Base-by-base conservation (phyloP, 2,888 invertebrate genomes). In the Leistus spinibarbis region DNA sequence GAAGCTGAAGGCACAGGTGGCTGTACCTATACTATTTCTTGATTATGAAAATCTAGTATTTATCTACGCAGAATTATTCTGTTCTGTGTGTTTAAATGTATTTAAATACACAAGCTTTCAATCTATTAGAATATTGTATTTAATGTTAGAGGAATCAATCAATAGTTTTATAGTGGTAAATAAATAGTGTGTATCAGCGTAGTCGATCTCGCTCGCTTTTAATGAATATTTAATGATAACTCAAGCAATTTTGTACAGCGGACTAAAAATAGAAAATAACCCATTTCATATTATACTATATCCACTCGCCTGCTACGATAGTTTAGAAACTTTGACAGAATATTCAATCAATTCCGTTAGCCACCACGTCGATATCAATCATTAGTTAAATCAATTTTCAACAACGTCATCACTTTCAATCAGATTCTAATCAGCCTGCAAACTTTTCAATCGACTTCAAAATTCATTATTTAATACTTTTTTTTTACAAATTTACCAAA, bases 371-470 rank as follows among this genome's bases (percentile, higher is more conserved):
- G 63, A 60, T 64, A 68, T 75, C 75, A 75, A 75, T 75, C 69
- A 69, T 75, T 69, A 69, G 56, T 63, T 75, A 69, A 75, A 40
- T 69, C 75, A 75, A 63, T 75, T 75, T 75, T 69, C 75, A 73
- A 72, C 73, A 73, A 67, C 73, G 60, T 66, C 73, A 73, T 73
- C 73, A 56, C 40, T 73, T 73, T 73, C 73, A 73, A 73, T 73
- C 67, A 73, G 40, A 40, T 40, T 40, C 10, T 40, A 13, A 40
- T 40, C 40, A 13, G 13, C 10, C 13, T 40, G 7, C 1, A 40
- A 40, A 40, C 40, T 40, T 40, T 40, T 13, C 7, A 13, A 40
- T 40, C 40, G 40, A 13, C 13, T 40, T 40, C 7, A 40, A 40
- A 40, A 40, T 40, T 40, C 10, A 40, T 40, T 40, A 10, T 40